Base-by-base conservation (phyloP, 2,113 vertebrate genomes). In the Camelus dromedarius region DNA sequence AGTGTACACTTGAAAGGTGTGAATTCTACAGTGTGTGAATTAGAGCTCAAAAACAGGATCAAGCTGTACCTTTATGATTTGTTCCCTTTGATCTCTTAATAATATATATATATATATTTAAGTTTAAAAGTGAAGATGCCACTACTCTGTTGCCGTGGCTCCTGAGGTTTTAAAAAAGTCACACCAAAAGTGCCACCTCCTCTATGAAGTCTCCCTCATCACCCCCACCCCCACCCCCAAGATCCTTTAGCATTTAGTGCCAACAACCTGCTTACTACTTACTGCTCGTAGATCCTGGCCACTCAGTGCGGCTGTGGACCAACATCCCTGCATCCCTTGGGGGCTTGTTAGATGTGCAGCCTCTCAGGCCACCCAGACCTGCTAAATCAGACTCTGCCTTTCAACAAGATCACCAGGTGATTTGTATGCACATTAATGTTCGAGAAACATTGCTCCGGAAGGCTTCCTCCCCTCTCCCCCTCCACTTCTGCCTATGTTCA, bases 111-210 rank as follows among this genome's bases (percentile, higher is more conserved):
- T 38, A 38, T 42, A 42, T 42, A 42, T 42, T 42, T 42, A 73
- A 75, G 50, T 42, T 94, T 77, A 52, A 73, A 94, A 80, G 46
- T 60, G n/a, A 94, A 70, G 58, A 26, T 89, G 12, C 28, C 19
- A 16, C 13, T 42, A 18, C 38, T 86, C 6, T 75, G 48, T 56
- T 73, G 18, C 24, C 60, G 8, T 73, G 54, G 46, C 8, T 35
- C 28, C 48, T 84, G 76, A 64, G 52, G 52, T 75, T n/a, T 8
- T 16, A 32, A 76, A 66, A 62, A 82, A 16, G 9, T 52, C 50
- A 6, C 13, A 64, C 54, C 79, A 85, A 24, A 76, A 85, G 42
- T 0, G 32, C 58, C 3, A 1, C 67, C 73, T 24, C 38, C 35
- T 75, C 79, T 38, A 0, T 15, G 22, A 67, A 54, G 35, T 11